These are phyloP conservation scores for Dasyprocta punctata DNA, from an alignment of 2,113 vertebrate genomes.

Conservation along the genomic window DNA sequence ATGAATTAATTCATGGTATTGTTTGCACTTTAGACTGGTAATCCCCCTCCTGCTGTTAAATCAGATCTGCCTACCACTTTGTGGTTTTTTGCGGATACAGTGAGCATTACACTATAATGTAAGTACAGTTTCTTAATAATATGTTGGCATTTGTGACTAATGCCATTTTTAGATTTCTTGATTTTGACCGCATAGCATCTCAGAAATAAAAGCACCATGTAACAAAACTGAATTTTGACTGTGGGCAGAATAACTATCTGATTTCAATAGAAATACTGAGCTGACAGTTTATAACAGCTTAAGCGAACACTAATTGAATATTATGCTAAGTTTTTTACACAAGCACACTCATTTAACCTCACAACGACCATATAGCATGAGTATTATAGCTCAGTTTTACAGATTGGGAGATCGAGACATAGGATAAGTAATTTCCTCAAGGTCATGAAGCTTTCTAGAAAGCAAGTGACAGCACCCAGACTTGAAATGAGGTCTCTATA, in stretches of 20 bases:
- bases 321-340: not conserved
- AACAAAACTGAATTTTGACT: slow-evolving; percentile 56
- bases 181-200: not conserved
- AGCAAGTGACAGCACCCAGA: not conserved
- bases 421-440: slow-evolving; percentile 14
- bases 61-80: not conserved
- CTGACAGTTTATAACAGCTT: not conserved
- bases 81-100: not conserved
- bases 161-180: not conserved
- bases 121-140: not conserved
- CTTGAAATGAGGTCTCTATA: not conserved
- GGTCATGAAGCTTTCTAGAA: not conserved
- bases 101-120: not conserved
- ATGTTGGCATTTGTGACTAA: not conserved
- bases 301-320: not conserved
- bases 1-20: not conserved
- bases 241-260: not conserved
- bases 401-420: not conserved
- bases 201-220: not conserved
- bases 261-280: not conserved
- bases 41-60: not conserved
- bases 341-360: not conserved
- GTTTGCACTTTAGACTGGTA: not conserved
- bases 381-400: not conserved
- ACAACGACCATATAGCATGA: not conserved